A percentile compares a stretch with the other conserved stretches of the same genome.
Conservation (phyloP, 1,140 invertebrate species). For the Holcopasites calliopsidis region DNA sequence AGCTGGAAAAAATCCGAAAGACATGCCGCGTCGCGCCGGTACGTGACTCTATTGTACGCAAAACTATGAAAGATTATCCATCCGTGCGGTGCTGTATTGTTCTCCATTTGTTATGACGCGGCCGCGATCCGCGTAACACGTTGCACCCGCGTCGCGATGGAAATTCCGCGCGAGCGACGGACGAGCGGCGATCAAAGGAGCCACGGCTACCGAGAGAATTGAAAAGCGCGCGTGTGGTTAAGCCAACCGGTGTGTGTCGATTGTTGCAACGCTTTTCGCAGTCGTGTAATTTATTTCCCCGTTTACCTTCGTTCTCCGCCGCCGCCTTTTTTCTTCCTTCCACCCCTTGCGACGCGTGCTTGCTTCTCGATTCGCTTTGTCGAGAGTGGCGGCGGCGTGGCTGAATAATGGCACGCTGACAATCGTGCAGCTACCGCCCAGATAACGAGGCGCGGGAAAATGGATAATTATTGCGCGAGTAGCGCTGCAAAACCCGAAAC, state of each 20-base stretch:
- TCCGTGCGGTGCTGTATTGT: constrained; percentile 63
- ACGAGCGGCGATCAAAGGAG: not conserved
- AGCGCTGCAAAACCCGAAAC: not conserved
- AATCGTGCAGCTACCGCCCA: not conserved
- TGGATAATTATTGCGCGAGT: constrained; percentile 7
- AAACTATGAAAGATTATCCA: constrained; percentile 70
- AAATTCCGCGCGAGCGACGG: constrained; percentile 2
- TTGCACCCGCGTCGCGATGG: not conserved
- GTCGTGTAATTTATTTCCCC: constrained; percentile 12
- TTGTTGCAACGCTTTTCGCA: not conserved
- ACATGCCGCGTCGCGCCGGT: constrained; percentile 34
- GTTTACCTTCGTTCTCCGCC: not conserved
- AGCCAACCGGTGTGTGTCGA: not conserved
- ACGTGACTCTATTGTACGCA: constrained; percentile 64
- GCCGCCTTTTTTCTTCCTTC: not conserved
- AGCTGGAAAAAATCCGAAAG: constrained; percentile 32
- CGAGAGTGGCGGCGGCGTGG: too few species aligned
- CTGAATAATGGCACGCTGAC: not conserved
- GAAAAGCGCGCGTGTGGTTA: constrained; percentile 4
- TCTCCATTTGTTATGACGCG: constrained; percentile 59
- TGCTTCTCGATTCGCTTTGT: not conserved
- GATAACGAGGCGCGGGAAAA: not conserved
- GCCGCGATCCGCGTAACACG: constrained; percentile 28
- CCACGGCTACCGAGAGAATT: constrained; percentile 3
- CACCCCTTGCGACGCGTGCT: not conserved